Evolutionary conservation across 2,113 vertebrate species (phyloP).

Genomic region (Halcyon senegalensis): DNA sequence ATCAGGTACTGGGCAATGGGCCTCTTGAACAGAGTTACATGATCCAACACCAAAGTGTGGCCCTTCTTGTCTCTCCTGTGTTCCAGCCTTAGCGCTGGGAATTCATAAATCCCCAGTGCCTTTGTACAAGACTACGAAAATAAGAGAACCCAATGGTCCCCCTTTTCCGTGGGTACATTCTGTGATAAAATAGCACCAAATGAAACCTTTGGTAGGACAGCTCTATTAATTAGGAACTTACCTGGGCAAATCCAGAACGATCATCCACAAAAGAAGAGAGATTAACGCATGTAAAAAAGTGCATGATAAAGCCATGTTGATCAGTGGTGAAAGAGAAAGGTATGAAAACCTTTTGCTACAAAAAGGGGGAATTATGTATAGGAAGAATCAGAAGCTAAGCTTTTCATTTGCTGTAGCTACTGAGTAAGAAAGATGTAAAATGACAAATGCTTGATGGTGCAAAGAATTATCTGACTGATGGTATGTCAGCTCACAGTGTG

Average conservation of each 20-base stretch:
- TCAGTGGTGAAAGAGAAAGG: background rate
- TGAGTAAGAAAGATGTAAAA: background rate
- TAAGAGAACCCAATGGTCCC: background rate
- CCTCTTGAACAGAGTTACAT: background rate
- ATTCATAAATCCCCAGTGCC: background rate
- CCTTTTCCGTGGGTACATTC: background rate
- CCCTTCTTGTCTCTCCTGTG: background rate
- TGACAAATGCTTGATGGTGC: conserved; percentile 2
- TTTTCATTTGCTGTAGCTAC: background rate
- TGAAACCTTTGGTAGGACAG: background rate
- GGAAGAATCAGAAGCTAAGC: background rate
- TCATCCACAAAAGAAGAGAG: background rate
- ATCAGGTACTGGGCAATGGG: accelerated
- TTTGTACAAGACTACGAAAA: background rate
- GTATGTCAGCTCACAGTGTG: background rate
- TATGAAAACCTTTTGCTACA: background rate
- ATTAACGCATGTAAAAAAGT: background rate
- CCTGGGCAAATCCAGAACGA: background rate
- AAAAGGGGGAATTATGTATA: background rate
- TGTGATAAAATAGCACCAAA: background rate
- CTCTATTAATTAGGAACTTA: background rate
- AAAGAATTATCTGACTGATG: conserved; percentile 18
- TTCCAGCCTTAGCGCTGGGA: background rate
- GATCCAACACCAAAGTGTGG: background rate
- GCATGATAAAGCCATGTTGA: background rate